Percentiles rank a stretch among this genome's conserved stretches.
These are phyloP conservation scores for Pseudonaja textilis DNA, from an alignment of 2,113 vertebrate genomes.

Conservation along the genomic window DNA sequence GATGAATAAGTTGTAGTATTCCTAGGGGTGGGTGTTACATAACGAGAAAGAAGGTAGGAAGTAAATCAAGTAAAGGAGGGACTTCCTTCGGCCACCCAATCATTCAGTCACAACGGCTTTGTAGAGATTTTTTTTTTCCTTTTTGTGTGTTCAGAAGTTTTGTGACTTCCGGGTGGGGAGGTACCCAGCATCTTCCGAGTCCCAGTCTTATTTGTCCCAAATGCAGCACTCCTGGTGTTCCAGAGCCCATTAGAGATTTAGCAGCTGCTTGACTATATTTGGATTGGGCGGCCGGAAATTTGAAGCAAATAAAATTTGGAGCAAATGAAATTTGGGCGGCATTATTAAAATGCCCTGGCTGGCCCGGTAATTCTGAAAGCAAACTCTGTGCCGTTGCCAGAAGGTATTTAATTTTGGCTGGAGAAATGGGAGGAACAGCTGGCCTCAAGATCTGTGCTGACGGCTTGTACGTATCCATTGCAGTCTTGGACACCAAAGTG, in stretches of 20 bases:
- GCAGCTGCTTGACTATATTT: background rate
- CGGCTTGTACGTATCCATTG: background rate
- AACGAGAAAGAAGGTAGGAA: background rate
- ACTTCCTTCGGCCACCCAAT: background rate
- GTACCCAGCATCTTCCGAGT: background rate
- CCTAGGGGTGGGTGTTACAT: background rate
- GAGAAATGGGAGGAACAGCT: fast-evolving
- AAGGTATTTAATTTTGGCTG: background rate
- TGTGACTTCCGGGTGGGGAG: background rate
- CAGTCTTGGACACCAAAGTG: background rate
- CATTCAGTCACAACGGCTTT: background rate
- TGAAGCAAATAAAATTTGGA: background rate
- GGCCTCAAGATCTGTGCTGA: fast-evolving
- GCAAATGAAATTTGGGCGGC: background rate
- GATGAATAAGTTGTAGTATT: background rate
- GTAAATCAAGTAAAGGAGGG: background rate
- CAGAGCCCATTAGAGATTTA: background rate
- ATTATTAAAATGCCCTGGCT: background rate
- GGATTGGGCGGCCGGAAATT: background rate
- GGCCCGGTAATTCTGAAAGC: background rate
- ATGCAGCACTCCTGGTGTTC: background rate
- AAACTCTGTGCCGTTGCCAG: background rate
- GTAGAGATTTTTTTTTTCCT: background rate
- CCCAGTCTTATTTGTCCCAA: background rate
- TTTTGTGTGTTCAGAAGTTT: background rate